Base-by-base conservation (phyloP, 2,797 vertebrate genomes). In the Ctenopoma kingsleyae region DNA sequence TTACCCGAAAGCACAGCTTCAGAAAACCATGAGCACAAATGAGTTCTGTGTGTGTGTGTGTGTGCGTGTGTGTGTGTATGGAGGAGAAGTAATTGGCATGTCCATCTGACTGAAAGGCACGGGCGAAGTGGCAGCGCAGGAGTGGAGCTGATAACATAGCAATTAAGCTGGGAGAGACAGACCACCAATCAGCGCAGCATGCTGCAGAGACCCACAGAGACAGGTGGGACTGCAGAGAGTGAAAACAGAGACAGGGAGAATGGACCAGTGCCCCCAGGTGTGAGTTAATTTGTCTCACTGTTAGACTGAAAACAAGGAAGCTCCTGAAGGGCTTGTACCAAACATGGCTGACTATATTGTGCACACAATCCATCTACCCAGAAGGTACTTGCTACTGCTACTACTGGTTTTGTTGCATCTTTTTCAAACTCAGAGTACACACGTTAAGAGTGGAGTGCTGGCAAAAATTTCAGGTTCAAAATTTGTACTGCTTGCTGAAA, bases 21-120 rank as follows among this genome's bases (percentile, higher is more conserved):
- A 43, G 66, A 68, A 79, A 78, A 64, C 41, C 72, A 35, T 44
- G 62, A 60, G 60, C 20, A n/a, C 44, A 53, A 78, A 30, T 20
- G 32, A 57, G 56, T 60, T 35, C 32, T 67, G 48, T 10, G 38
- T 55, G 66, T 58, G 40, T 44, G 35, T 47, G 51, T 56, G 30
- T 32, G 30, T 32, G 30, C 9, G 30, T 32, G 30, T 32, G 59
- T 58, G 66, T 73, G 71, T 70, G 53, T 47, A 1, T 60, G 27
- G n/a, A 64, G 38, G 43, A 67, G 66, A 56, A 23, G 81, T 92
- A 93, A 93, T 92, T 91, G 91, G 84, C 87, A 75, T 84, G 84
- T 91, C 87, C 76, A 50, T 86, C 87, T 73, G 73, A 86, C 75
- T 87, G 82, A 89, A 78, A 79, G 81, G 71, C 59, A 77, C 22